Base-by-base conservation (phyloP, 2,797 vertebrate species). In the Pipistrellus nathusii region DNA sequence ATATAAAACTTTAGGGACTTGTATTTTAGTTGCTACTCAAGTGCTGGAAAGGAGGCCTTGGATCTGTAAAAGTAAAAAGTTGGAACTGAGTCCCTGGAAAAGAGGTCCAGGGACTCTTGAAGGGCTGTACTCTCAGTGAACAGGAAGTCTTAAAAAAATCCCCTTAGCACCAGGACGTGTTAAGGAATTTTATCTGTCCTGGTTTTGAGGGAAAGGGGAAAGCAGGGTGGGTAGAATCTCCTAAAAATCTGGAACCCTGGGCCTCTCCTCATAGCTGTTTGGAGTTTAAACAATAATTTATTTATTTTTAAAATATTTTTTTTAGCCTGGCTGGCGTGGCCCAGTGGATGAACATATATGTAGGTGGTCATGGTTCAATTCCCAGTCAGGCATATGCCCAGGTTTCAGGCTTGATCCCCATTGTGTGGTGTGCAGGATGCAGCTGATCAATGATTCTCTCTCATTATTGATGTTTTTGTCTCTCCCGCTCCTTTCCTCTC, bases 71-170 rank as follows among this genome's bases (percentile, higher is more conserved):
- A 90, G 41, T 66, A 78, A 44, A 80, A 81, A 81, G 46, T 94
- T 81, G 86, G 53, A 93, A 90, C 68, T 72, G 35, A 89, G 38
- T 41, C 30, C 6, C 38, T 41, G 38, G 38, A 41, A 41, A 41
- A 41, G 38, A 41, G 38, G 38, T 88, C 51, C 44, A 84, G 66
- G 59, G 46, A 64, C 62, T 77, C 38, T 82, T 80, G 18, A 82
- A 86, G 38, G 57, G 15, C 73, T 62, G 46, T 6, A 72, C 27
- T 12, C 21, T 92, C 59, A 82, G 38, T 62, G 27, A 91, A 85
- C 91, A 95, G 20, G 27, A 78, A 76, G 5, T 93, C 59, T 95
- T 51, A 59, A 89, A 91, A 73, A 59, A n/a, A 17, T 27, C 10
- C 72, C 41, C 17, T 78, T 84, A 41, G 13, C 68, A 62, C 64